phyloP scores from a whole-genome alignment of 64 coral and sea anemone species.

The Montipora sp. region DNA sequence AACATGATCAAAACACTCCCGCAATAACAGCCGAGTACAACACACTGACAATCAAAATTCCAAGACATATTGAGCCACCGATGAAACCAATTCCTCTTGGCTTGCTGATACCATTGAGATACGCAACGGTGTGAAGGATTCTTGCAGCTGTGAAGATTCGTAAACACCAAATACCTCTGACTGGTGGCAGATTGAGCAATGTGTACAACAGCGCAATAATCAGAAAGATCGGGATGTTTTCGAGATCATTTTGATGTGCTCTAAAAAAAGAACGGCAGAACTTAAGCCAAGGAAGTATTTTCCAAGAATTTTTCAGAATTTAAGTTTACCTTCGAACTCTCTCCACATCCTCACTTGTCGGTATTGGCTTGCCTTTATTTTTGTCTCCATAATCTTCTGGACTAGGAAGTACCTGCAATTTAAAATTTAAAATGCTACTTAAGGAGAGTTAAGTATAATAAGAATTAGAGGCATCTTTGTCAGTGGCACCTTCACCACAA shows the following conservation, averaged over 20 bases:
- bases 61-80: not conserved
- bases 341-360: conserved; percentile 46
- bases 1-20: not conserved
- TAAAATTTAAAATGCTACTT: not conserved
- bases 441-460: not conserved
- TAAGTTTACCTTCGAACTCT: conserved; percentile 52
- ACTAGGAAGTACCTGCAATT: conserved; percentile 38
- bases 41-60: conserved; percentile 61
- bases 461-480: too few species aligned
- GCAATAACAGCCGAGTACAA: not conserved
- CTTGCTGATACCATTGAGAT: conserved; percentile 29
- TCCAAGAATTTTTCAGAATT: too few species aligned
- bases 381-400: conserved; percentile 64
- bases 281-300: too few species aligned
- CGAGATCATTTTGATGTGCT: conserved; percentile 77
- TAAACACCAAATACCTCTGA: conserved; percentile 67
- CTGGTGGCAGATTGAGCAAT: conserved; percentile 25
- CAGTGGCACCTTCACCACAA: too few species aligned
- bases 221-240: conserved; percentile 73
- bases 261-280: conserved; percentile 16
- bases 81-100: conserved; percentile 37
- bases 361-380: conserved; percentile 44
- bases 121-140: conserved; percentile 61
- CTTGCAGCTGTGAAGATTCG: conserved; percentile 70
- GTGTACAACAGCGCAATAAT: conserved; percentile 63